Evolutionary conservation across 2,113 vertebrate genomes (phyloP), one percentile per base, ranked within the genome.

Genomic region (Pundamilia nyererei): DNA sequence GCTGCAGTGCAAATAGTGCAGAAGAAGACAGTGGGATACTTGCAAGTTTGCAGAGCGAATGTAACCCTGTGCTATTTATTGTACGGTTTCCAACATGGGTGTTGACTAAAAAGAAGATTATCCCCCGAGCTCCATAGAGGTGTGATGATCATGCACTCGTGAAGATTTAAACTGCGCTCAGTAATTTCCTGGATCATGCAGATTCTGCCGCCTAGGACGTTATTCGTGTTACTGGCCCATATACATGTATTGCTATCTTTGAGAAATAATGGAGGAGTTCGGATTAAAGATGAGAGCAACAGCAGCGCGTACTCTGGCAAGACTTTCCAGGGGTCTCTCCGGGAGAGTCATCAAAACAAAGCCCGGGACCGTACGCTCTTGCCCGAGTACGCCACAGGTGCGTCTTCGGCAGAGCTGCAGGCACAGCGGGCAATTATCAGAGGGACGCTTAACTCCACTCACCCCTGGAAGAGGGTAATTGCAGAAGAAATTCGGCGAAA

Each of bases 341-440:
- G 93, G 54, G 93, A 94, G 77, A 86, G 62, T 85, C 91, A 45
- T 26, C 90, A 84, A 51, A 92, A 65, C 79, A 94, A 86, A 87
- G 90, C 91, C 65, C 29, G 89, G 42, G 91, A 93, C 54, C 88
- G 89, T 35, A 91, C 86, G 88, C 87, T 89, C 56, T 72, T 58
- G 14, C 35, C 82, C 80, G 83, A 80, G 13, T 85, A 88, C 87
- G 93, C 95, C 91, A 96, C 96, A 96, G 96, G 96, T 96, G 94
- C 93, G 82, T 91, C 92, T 49, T 60, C 93, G 70, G 85, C 82
- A 55, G 88, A 87, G 33, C 53, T 58, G 31, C 83, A 84, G 79
- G 80, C 82, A 79, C 92, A 68, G 62, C 81, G 54, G 79, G 54
- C 91, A 3, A 19, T 87, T 19, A 21, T 79, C 82, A 82, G 86